Evolutionary conservation across 2,797 vertebrate species (phyloP).

Genomic region (Odontamblyopus rebecca): DNA sequence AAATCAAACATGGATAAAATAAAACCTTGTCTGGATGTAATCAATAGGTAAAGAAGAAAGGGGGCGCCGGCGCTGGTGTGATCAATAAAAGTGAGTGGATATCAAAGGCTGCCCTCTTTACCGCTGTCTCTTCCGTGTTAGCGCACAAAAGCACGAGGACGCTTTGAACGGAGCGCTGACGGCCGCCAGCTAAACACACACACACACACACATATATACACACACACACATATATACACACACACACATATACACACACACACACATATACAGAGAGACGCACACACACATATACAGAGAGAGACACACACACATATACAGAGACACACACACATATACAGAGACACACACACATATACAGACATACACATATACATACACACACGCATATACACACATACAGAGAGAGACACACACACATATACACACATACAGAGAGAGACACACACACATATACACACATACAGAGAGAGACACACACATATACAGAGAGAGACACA

Average conservation of each 20-base stretch:
- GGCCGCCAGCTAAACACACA: conserved; percentile 72
- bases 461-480: too few species aligned
- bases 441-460: too few species aligned
- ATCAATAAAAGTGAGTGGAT: conserved; percentile 75
- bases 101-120: conserved; percentile 74
- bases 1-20: conserved; percentile 53
- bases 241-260: conserved; percentile 51
- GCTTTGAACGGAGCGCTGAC: conserved; percentile 76
- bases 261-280: too few species aligned
- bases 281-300: too few species aligned
- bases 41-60: conserved; percentile 74
- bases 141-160: conserved; percentile 76
- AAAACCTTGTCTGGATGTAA: conserved; percentile 74
- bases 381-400: too few species aligned
- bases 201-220: conserved; percentile 70
- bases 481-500: too few species aligned
- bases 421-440: too few species aligned
- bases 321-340: conserved; percentile 54
- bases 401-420: too few species aligned
- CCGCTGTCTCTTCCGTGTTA: conserved; percentile 76
- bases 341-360: too few species aligned
- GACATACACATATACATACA: too few species aligned
- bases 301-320: conserved; percentile 55
- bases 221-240: conserved; percentile 71
- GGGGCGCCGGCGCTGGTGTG: conserved; percentile 69